Evolutionary conservation across 2,113 vertebrate genomes (phyloP).

Genomic region (Hemibagrus wyckioides): DNA sequence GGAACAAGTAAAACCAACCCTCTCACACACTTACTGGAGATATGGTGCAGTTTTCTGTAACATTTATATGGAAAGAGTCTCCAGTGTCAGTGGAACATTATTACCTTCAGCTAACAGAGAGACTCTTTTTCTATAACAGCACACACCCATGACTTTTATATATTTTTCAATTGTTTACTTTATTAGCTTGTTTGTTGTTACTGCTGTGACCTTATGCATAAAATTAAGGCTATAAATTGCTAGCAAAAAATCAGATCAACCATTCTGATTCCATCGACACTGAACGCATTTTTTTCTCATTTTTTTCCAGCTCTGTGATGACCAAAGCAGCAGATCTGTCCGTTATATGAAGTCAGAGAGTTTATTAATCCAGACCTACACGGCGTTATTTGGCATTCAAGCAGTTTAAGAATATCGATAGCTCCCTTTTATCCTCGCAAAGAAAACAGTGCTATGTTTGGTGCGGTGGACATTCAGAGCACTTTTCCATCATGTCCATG

Average conservation of each 20-base stretch:
- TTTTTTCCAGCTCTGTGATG: background rate
- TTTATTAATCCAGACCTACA: background rate
- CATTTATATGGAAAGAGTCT: background rate
- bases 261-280: too few species aligned
- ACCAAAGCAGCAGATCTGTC: background rate
- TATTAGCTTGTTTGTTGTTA: too few species aligned
- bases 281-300: background rate
- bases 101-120: too few species aligned
- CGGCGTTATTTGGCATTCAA: background rate
- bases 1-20: too few species aligned
- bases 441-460: background rate
- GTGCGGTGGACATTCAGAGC: background rate
- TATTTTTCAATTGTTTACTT: background rate
- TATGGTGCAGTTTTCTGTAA: background rate
- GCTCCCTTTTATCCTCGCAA: background rate
- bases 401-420: background rate
- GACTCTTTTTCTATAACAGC: background rate
- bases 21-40: too few species aligned
- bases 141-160: background rate
- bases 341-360: background rate
- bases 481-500: slow-evolving; percentile 16
- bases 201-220: background rate
- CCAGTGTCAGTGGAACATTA: too few species aligned
- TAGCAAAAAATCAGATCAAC: too few species aligned
- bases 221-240: background rate